Conservation (phyloP, 2,888 invertebrate genomes). For the Fabriciana adippe region DNA sequence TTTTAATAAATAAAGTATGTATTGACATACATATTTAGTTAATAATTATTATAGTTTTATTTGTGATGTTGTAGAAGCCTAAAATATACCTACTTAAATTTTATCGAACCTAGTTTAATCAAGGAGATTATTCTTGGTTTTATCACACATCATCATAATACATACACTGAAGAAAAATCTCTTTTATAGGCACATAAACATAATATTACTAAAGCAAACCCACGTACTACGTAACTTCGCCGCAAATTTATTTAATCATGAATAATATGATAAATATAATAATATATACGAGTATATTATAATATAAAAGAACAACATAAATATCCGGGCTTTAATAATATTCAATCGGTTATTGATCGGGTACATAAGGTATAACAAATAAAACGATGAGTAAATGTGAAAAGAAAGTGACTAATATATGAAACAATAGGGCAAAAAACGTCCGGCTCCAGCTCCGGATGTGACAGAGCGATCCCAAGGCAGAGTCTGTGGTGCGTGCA, state of each 20-base stretch:
- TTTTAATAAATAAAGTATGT: too few species aligned
- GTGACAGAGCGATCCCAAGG: conserved; percentile 76
- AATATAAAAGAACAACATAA: too few species aligned
- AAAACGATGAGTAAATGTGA: too few species aligned
- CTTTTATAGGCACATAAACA: conserved; percentile 9
- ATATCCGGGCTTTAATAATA: too few species aligned
- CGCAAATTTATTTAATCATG: too few species aligned
- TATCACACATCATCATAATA: conserved; percentile 8
- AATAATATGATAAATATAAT: neutral
- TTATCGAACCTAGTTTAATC: conserved; percentile 22
- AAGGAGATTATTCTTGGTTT: conserved; percentile 11
- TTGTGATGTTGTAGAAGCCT: conserved; percentile 6
- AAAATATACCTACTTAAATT: conserved; percentile 10
- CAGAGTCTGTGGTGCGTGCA: conserved; percentile 64
- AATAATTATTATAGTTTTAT: too few species aligned
- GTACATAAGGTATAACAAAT: too few species aligned
- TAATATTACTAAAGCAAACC: neutral
- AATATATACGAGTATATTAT: neutral
- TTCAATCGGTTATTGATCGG: too few species aligned
- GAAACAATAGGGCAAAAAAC: conserved; percentile 64
- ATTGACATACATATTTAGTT: too few species aligned
- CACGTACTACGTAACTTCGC: neutral
- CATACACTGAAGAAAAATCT: neutral
- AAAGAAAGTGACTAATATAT: neutral
- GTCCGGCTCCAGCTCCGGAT: conserved; percentile 81